Percentiles rank a stretch among this genome's conserved stretches.
Conservation (phyloP, 2,888 invertebrate genomes). For the Mactromeris polynyma region DNA sequence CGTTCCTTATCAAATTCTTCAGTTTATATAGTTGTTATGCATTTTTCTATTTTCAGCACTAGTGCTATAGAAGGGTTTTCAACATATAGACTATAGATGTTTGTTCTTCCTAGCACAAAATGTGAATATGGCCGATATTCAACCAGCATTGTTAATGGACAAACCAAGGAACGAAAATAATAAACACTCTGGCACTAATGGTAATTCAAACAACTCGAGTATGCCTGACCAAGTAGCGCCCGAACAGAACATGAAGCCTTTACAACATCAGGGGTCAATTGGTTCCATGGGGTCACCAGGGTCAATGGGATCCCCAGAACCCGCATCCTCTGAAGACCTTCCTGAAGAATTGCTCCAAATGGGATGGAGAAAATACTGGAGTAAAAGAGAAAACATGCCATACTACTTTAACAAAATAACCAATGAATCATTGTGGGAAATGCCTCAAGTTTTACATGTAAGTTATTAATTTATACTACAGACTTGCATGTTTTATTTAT, state of each 20-base stretch:
- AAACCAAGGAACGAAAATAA: conserved; percentile 19
- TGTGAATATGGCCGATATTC: conserved; percentile 38
- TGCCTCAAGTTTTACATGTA: conserved; percentile 90
- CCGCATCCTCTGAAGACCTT: conserved; percentile 87
- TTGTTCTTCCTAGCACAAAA: background rate
- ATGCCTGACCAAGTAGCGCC: conserved; percentile 23
- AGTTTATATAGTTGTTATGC: too few relatives aligned
- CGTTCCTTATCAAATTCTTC: too few relatives aligned
- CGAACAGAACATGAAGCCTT: conserved; percentile 22
- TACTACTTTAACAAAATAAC: conserved; percentile 99
- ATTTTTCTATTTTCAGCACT: too few relatives aligned
- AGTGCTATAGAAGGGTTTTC: too few relatives aligned
- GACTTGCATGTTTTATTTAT: too few relatives aligned
- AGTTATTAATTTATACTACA: conserved; percentile 16
- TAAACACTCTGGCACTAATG: conserved; percentile 35
- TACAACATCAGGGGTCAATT: conserved; percentile 41
- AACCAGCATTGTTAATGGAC: conserved; percentile 26
- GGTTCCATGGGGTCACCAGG: conserved; percentile 29
- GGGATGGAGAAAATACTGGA: conserved; percentile 99
- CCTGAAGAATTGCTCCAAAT: conserved; percentile 92
- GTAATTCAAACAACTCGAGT: conserved; percentile 19
- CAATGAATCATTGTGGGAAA: conserved; percentile 98
- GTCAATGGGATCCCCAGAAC: conserved; percentile 72
- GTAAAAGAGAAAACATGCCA: conserved; percentile 96
- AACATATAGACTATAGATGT: background rate